Percentiles rank a stretch among this genome's conserved stretches.
Evolutionary conservation across 1,140 invertebrate genomes (phyloP).

Genomic region (Neodiprion virginianus): DNA sequence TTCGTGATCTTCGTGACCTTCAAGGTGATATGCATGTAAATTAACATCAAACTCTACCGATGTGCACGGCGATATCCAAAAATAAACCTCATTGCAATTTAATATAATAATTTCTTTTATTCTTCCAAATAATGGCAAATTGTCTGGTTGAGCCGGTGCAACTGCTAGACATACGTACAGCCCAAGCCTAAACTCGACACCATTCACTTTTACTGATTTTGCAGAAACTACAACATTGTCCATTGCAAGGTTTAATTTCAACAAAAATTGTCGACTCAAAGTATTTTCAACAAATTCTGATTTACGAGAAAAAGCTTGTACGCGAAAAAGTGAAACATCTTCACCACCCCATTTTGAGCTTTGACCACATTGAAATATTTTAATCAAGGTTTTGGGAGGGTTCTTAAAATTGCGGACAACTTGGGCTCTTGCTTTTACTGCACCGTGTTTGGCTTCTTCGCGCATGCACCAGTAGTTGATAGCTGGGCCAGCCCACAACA

Average conservation of each 20-base stretch:
- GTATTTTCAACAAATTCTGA: slow-evolving; percentile 1
- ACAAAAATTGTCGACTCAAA: slow-evolving; percentile 12
- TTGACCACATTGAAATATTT: slow-evolving; percentile 25
- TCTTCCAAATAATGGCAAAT: slow-evolving; percentile 27
- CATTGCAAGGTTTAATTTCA: slow-evolving; percentile 10
- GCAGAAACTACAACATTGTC: slow-evolving; percentile 18
- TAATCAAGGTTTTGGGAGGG: slow-evolving; percentile 26
- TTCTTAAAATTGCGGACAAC: slow-evolving; percentile 28
- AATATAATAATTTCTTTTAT: slow-evolving; percentile 26
- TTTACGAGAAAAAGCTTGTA: not conserved
- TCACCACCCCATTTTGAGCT: slow-evolving; percentile 17
- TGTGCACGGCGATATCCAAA: slow-evolving; percentile 12
- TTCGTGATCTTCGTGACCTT: slow-evolving; percentile 8
- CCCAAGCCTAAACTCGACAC: slow-evolving; percentile 19
- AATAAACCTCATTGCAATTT: slow-evolving; percentile 15
- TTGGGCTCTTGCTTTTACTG: slow-evolving; percentile 25
- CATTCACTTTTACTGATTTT: slow-evolving; percentile 18
- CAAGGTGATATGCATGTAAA: slow-evolving; percentile 28
- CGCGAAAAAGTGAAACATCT: slow-evolving; percentile 16
- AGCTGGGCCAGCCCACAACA: slow-evolving; percentile 26
- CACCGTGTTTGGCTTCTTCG: slow-evolving; percentile 26
- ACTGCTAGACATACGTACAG: slow-evolving; percentile 25
- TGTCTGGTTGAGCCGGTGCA: slow-evolving; percentile 12
- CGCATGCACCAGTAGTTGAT: slow-evolving; percentile 22
- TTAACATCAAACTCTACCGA: slow-evolving; percentile 20